Percentiles rank a stretch among this genome's conserved stretches.
Conservation (phyloP, 2,888 invertebrate genomes). For the Acanthococcus lagerstroemiae region DNA sequence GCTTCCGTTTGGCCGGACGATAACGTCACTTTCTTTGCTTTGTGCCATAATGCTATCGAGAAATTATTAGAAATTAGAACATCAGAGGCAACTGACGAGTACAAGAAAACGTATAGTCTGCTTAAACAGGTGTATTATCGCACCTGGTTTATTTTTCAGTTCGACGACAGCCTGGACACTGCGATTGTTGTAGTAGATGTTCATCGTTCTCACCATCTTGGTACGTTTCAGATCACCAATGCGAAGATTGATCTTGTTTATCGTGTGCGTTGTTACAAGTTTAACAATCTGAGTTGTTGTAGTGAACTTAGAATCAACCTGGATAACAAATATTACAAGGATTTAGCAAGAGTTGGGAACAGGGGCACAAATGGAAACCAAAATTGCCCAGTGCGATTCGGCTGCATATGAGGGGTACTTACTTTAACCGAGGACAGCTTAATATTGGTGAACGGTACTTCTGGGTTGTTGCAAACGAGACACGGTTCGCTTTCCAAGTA, state of each 20-base stretch:
- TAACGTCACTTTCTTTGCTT: conserved; percentile 82
- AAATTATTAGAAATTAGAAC: background rate
- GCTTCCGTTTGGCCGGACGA: conserved; percentile 89
- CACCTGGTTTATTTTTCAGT: conserved; percentile 81
- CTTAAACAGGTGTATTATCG: background rate
- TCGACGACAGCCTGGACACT: conserved; percentile 95
- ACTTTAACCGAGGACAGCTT: conserved; percentile 88
- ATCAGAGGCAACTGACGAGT: too few relatives aligned
- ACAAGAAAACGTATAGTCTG: background rate
- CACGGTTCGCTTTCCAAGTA: conserved; percentile 96
- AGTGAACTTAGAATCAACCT: conserved; percentile 92
- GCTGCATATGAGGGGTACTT: too few relatives aligned
- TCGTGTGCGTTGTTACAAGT: conserved; percentile 86
- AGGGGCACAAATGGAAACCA: background rate
- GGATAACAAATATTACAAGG: too few relatives aligned
- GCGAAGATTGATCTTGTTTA: conserved; percentile 83
- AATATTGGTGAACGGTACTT: conserved; percentile 80
- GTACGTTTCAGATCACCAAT: conserved; percentile 91
- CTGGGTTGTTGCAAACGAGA: conserved; percentile 94
- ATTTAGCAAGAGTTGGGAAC: too few relatives aligned
- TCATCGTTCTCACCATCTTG: conserved; percentile 93
- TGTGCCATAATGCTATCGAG: conserved; percentile 76
- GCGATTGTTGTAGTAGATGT: conserved; percentile 93
- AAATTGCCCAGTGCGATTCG: too few relatives aligned
- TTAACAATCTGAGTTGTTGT: conserved; percentile 97